Conservation (phyloP, 2,797 vertebrate genomes). For the Aulostomus chinensis region DNA sequence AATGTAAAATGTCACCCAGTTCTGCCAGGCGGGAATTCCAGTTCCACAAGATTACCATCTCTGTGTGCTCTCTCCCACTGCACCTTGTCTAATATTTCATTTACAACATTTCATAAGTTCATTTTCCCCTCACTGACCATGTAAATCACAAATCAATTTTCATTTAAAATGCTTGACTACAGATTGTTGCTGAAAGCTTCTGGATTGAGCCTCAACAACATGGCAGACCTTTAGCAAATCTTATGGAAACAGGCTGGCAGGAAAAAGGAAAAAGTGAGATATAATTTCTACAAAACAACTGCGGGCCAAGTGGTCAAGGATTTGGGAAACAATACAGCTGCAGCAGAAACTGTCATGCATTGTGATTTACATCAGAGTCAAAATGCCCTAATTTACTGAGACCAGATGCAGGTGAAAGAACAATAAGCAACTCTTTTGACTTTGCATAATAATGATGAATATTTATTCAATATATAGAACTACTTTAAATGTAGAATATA, state of each 20-base stretch:
- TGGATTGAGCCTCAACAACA: conserved; percentile 85
- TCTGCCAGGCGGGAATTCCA: conserved; percentile 97
- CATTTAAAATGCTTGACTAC: conserved; percentile 97
- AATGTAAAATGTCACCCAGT: conserved; percentile 99
- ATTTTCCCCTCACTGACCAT: conserved; percentile 99
- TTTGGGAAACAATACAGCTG: conserved; percentile 51
- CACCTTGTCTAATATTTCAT: conserved; percentile 99
- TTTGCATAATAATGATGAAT: conserved; percentile 38
- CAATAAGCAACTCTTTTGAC: too few relatives aligned
- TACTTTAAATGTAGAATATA: too few relatives aligned
- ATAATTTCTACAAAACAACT: conserved; percentile 72
- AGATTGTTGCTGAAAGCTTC: conserved; percentile 92
- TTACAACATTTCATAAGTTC: conserved; percentile 98
- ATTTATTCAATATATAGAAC: too few relatives aligned
- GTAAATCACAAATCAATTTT: conserved; percentile 99
- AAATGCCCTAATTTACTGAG: conserved; percentile 24
- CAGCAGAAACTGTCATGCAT: too few relatives aligned
- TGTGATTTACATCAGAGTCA: conserved; percentile 29
- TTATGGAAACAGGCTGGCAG: conserved; percentile 67
- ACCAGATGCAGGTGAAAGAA: conserved; percentile 16
- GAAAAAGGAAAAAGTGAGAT: conserved; percentile 53
- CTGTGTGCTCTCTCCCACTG: conserved; percentile 72
- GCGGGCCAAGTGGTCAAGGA: conserved; percentile 65
- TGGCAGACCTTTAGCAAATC: conserved; percentile 88
- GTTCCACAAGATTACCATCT: conserved; percentile 97